These are phyloP conservation scores for Coenobita brevimanus DNA, from an alignment of 1,140 invertebrate genomes.

Conservation along the genomic window DNA sequence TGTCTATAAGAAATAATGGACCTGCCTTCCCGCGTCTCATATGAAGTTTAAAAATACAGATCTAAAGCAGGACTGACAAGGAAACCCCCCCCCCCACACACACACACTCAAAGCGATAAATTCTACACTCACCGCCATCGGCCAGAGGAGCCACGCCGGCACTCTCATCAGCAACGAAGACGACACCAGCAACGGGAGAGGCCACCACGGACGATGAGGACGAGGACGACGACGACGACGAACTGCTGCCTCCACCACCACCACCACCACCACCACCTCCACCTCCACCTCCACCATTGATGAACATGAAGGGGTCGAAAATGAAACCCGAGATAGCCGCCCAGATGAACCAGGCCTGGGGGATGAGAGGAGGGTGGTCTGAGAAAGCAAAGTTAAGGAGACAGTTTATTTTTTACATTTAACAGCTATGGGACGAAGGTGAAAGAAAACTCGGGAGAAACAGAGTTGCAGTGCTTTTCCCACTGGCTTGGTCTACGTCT, in stretches of 20 bases:
- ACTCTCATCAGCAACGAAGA: background rate
- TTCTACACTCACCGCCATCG: too few relatives aligned
- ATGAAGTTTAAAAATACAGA: too few relatives aligned
- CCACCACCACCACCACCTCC: background rate
- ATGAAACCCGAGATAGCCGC: background rate
- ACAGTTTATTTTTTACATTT: too few relatives aligned
- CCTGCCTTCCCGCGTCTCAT: too few relatives aligned
- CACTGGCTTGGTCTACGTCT: too few relatives aligned
- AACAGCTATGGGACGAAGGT: too few relatives aligned
- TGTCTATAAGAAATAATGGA: too few relatives aligned
- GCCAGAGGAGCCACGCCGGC: background rate
- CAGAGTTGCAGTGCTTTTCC: too few relatives aligned
- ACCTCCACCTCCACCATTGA: constrained; percentile 3
- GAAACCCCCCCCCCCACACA: too few relatives aligned
- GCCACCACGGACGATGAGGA: background rate
- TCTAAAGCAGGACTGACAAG: background rate
- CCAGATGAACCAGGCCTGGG: constrained; percentile 28
- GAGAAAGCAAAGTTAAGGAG: too few relatives aligned
- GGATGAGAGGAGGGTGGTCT: background rate
- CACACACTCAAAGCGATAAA: too few relatives aligned
- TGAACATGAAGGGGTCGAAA: constrained; percentile 1
- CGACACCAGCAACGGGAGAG: background rate
- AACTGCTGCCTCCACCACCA: background rate
- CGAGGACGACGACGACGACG: background rate
- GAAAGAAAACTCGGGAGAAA: too few relatives aligned